Percentiles rank a stretch among this genome's conserved stretches.
Conservation (phyloP, 2,113 vertebrate genomes). For the Oxygymnocypris stewartii region DNA sequence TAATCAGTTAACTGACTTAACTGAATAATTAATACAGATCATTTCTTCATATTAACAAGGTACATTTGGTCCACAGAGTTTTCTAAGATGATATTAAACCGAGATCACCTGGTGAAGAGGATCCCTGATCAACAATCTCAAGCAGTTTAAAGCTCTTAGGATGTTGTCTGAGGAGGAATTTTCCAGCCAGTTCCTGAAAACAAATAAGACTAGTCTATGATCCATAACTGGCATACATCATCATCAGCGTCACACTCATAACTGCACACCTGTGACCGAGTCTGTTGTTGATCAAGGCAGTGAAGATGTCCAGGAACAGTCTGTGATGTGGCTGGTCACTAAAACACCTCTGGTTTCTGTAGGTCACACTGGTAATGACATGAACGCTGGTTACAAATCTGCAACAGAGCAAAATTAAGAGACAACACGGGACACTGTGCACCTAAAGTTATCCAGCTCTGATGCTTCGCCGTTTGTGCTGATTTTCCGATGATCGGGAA, state of each 20-base stretch:
- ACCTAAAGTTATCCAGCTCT: conserved; percentile 89
- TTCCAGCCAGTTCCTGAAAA: conserved; percentile 80
- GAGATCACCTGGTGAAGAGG: conserved; percentile 78
- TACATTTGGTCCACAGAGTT: no score
- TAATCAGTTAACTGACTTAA: no score
- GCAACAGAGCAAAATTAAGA: background rate
- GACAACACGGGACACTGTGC: conserved; percentile 9
- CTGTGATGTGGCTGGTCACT: conserved; percentile 74
- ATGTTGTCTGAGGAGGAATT: conserved; percentile 75
- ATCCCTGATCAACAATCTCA: conserved; percentile 85
- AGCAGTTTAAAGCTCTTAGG: conserved; percentile 82
- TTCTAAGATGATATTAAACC: background rate
- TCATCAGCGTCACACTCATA: background rate
- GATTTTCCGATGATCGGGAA: conserved; percentile 57
- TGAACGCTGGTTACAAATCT: background rate
- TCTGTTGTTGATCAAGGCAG: conserved; percentile 80
- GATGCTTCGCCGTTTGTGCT: conserved; percentile 74
- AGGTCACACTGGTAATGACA: conserved; percentile 72
- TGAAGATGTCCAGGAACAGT: conserved; percentile 83
- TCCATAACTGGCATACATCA: background rate
- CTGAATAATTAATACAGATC: no score
- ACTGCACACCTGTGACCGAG: conserved; percentile 81
- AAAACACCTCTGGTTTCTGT: conserved; percentile 86
- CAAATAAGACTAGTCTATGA: background rate
- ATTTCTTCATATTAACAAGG: no score